Evolutionary conservation across 2,888 invertebrate species (phyloP).

Genomic region (Melinaea menophilus): DNA sequence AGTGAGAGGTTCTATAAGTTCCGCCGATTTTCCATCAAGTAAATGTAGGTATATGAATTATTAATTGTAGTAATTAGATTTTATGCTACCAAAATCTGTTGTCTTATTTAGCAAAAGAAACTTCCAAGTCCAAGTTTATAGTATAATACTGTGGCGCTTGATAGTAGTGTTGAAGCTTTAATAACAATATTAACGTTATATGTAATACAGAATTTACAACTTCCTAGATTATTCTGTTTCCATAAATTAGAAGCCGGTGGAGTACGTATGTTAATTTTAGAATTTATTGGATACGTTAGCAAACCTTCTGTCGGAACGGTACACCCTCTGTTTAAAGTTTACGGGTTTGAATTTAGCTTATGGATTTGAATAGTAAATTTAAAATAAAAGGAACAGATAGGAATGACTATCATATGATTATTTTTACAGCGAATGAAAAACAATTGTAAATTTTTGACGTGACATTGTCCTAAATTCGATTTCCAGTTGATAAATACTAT

Average conservation of each 20-base stretch:
- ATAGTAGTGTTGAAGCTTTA: background rate
- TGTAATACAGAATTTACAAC: constrained; percentile 20
- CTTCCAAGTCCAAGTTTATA: too few species aligned
- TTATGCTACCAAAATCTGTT: too few species aligned
- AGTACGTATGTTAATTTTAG: constrained; percentile 22
- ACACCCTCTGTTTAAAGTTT: constrained; percentile 17
- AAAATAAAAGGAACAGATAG: constrained; percentile 10
- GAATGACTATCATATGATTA: background rate
- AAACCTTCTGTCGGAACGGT: constrained; percentile 17
- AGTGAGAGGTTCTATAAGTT: too few species aligned
- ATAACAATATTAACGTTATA: background rate
- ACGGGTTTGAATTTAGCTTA: constrained; percentile 17
- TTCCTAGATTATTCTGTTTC: constrained; percentile 21
- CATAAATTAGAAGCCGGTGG: constrained; percentile 20
- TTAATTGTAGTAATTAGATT: too few species aligned
- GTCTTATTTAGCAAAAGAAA: too few species aligned
- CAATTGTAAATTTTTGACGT: background rate
- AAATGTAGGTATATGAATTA: too few species aligned
- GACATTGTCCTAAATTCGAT: too few species aligned
- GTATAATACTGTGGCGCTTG: background rate
- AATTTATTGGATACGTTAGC: constrained; percentile 20
- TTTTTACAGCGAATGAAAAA: background rate
- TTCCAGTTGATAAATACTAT: too few species aligned
- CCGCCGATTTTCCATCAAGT: too few species aligned
- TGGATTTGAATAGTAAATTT: constrained; percentile 23